Conservation (phyloP, 2,888 invertebrate genomes). For the Sepioteuthis lessoniana region DNA sequence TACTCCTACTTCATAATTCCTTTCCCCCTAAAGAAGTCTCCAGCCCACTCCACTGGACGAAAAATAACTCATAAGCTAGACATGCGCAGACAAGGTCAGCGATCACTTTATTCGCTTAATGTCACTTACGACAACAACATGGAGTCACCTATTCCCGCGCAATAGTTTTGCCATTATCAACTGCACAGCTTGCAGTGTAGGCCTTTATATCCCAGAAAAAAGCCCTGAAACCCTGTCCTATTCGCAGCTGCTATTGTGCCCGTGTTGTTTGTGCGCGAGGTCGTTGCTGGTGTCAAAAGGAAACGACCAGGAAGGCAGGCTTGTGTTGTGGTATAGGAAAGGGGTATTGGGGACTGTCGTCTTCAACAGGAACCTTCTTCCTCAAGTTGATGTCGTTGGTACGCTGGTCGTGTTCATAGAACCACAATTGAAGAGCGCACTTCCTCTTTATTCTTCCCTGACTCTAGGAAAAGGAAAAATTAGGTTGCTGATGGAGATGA, state of each 20-base stretch:
- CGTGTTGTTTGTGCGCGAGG: neutral
- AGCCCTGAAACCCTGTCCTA: neutral
- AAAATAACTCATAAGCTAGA: neutral
- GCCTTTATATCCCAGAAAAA: neutral
- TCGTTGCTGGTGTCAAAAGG: neutral
- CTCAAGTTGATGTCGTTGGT: neutral
- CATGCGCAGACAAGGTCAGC: neutral
- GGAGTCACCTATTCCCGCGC: neutral
- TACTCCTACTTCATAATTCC: neutral
- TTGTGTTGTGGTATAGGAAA: neutral
- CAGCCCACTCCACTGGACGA: neutral
- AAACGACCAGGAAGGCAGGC: neutral
- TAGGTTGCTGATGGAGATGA: neutral
- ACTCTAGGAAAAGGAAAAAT: neutral
- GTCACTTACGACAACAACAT: neutral
- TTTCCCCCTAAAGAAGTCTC: neutral
- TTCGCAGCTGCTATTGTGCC: conserved; percentile 7
- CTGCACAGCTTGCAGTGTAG: neutral
- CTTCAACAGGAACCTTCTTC: neutral
- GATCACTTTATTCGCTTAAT: neutral
- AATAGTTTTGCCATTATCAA: neutral
- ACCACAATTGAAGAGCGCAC: neutral
- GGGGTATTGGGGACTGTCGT: neutral
- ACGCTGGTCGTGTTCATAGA: neutral
- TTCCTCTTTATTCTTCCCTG: neutral